Evolutionary conservation across 2,113 vertebrate genomes (phyloP), one percentile per base, ranked within the genome.

Genomic region (Micronycteris hirsuta): DNA sequence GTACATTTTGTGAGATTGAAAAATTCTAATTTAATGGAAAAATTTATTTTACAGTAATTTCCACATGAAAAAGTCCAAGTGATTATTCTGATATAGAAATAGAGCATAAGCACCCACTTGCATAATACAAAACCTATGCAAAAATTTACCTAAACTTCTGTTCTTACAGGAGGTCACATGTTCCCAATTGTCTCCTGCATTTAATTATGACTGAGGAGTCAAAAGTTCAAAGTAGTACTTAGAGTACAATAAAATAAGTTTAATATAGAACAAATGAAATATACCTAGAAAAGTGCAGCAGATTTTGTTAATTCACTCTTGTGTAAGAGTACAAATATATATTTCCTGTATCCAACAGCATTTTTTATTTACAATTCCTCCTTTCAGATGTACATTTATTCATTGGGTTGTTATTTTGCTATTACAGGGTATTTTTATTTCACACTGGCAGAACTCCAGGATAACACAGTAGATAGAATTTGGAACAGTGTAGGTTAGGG

Each of bases 351-450:
- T 16, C 15, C 43, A 94, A 61, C 1, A 71, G 10, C 15, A 80
- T 74, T 96, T 96, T 92, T 86, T 26, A 88, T 95, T 88, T 85
- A 82, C 20, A 76, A 73, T 92, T 78, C 77, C 33, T 91, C 43
- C 12, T 45, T 82, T 87, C 33, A 52, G 43, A 43, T 65, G 16
- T 87, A 4, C 43, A 85, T 85, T 88, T 81, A 83, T 52, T 92
- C 58, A 63, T 36, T 89, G 22, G 5, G 43, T 58, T 97, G 26
- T 89, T 71, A 78, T 83, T 96, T 93, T 93, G 7, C 49, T 80
- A 10, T 87, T 89, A 91, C 5, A 86, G 17, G 17, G 26, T 83
- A 78, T 84, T 93, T 95, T 33, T 31, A 91, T 86, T 93, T 86
- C 76, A 94, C 17, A 81, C 17, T 83, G 80, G 92, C 93, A 91